phyloP scores from a whole-genome alignment of 1,140 invertebrate genomes.

The Trichomalopsis sarcophagae region DNA sequence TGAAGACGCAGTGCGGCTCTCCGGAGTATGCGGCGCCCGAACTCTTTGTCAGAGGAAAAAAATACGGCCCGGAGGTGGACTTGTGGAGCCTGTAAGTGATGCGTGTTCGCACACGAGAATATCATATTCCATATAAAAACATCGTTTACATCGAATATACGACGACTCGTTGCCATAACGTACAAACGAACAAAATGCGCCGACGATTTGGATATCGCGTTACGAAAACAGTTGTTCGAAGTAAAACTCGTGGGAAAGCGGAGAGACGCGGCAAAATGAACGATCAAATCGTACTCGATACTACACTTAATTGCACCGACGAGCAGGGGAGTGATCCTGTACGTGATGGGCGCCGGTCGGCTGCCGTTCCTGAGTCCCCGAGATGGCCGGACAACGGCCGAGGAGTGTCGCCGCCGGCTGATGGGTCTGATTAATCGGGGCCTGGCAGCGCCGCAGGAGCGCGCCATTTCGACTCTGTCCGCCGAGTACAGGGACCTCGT shows the following conservation, averaged over 20 bases:
- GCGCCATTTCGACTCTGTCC: slow-evolving; percentile 55
- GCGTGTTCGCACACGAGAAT: slow-evolving; percentile 54
- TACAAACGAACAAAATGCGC: neutral
- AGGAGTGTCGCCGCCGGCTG: slow-evolving; percentile 77
- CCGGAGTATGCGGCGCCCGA: slow-evolving; percentile 86
- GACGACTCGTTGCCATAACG: neutral
- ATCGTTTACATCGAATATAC: neutral
- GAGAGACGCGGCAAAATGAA: no score
- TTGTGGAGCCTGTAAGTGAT: slow-evolving; percentile 82
- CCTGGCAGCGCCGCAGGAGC: slow-evolving; percentile 72
- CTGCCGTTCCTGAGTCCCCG: slow-evolving; percentile 78
- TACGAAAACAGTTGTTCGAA: neutral
- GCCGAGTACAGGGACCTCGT: slow-evolving; percentile 69
- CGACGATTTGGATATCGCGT: neutral
- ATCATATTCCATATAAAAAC: slow-evolving; percentile 23
- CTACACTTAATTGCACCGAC: no score
- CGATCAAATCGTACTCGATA: no score
- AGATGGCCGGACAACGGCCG: slow-evolving; percentile 72
- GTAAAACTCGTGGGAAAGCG: no score
- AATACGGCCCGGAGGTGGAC: slow-evolving; percentile 85
- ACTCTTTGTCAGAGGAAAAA: slow-evolving; percentile 78
- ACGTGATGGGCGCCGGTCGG: slow-evolving; percentile 81
- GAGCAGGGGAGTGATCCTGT: slow-evolving; percentile 80
- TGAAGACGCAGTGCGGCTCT: slow-evolving; percentile 84
- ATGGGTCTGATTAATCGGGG: slow-evolving; percentile 80